Evolutionary conservation across 2,888 invertebrate genomes (phyloP), one percentile per base, ranked within the genome.

Genomic region (Harpagoxenus sublaevis): DNA sequence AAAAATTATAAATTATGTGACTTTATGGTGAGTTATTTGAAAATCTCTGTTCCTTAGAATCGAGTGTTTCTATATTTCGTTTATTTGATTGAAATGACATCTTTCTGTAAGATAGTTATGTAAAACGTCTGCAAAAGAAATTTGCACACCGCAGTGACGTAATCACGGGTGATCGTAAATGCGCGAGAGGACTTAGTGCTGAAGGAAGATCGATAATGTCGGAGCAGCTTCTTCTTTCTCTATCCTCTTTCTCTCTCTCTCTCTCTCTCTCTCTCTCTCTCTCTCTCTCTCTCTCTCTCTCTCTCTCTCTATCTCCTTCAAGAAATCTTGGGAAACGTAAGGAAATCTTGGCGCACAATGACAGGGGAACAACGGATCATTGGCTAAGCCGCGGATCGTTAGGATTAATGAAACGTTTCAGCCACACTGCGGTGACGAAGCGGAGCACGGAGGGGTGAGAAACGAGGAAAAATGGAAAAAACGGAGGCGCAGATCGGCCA

Each of bases 381-480:
- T 79, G 88, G 70, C 71, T 68, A 78, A 62, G 78, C 74, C 51
- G 81, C 77, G 79, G 84, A 75, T 89, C 85, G 87, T 84, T 85
- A 86, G 85, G 85, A 90, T 89, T 90, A 89, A 91, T 90, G 89
- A 90, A 87, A 87, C 83, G 79, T 84, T 86, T 87, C 83, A 86
- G 82, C 89, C 83, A 85, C 88, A 87, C 87, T 87, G 86, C 86
- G 84, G 86, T 51, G 78, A 81, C 77, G 42, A 63, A 45, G 18
- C 15, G 63, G 70, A 48, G 45, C 63, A 39, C 51, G 35, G 66
- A 57, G n/a, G 66, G 70, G 62, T 45, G 62, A 83, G 81, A 68
- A 66, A 81, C 85, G 86, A 87, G 73, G 63, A 82, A 81, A 75
- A 63, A 82, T 71, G 55, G 35, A 48, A 45, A 75, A 68, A 83